phyloP scores from a whole-genome alignment of 2,797 vertebrate species.

The Gambelia wislizenii region DNA sequence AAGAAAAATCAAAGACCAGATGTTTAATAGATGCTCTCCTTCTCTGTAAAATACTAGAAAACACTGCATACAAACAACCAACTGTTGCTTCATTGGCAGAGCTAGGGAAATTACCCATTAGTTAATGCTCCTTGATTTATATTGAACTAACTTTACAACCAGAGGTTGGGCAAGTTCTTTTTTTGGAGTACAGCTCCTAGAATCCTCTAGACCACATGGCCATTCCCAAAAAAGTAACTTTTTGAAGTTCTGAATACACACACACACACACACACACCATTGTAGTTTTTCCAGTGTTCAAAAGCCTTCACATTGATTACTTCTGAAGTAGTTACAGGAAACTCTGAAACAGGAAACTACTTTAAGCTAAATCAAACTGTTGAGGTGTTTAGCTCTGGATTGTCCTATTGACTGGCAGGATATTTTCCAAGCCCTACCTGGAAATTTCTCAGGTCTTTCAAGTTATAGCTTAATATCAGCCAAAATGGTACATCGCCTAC shows the following conservation, averaged over 20 bases:
- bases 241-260: not conserved
- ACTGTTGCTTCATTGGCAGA: slow-evolving; percentile 74
- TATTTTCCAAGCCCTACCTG: not conserved
- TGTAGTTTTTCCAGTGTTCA: slow-evolving; percentile 6
- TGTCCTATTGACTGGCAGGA: not conserved
- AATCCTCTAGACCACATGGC: too few relatives aligned
- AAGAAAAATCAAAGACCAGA: slow-evolving; percentile 37
- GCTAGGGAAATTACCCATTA: not conserved
- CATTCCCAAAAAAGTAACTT: too few relatives aligned
- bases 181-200: too few relatives aligned
- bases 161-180: too few relatives aligned
- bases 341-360: not conserved
- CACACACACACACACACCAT: too few relatives aligned
- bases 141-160: not conserved
- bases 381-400: not conserved
- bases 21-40: slow-evolving; percentile 1
- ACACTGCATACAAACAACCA: slow-evolving; percentile 59
- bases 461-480: too few relatives aligned
- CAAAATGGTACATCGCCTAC: too few relatives aligned
- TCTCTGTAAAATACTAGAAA: slow-evolving; percentile 27
- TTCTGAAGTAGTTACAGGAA: not conserved
- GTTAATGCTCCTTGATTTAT: slow-evolving; percentile 21
- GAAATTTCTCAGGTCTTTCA: not conserved
- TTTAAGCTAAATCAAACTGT: not conserved
- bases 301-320: not conserved